Evolutionary conservation across 2,113 vertebrate genomes (phyloP).

Genomic region (Periophthalmus modestus): DNA sequence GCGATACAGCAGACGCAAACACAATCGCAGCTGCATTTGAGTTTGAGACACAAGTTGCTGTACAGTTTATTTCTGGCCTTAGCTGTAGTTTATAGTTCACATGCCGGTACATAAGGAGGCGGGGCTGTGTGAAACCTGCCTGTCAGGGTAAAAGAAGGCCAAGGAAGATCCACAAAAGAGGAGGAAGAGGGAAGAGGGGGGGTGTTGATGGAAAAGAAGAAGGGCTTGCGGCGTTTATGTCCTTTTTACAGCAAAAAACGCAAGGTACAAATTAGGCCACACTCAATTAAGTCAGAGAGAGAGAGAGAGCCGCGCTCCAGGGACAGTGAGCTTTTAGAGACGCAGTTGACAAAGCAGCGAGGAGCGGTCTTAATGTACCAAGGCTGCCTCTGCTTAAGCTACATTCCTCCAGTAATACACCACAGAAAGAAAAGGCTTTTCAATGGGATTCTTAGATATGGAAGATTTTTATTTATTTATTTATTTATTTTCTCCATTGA

Average conservation of each 20-base stretch:
- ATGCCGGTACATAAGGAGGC: slow-evolving; percentile 29
- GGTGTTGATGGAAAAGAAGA: slow-evolving; percentile 62
- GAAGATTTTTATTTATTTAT: background rate
- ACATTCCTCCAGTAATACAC: background rate
- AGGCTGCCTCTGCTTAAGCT: slow-evolving; percentile 12
- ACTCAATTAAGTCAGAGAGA: slow-evolving; percentile 74
- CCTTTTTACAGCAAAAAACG: slow-evolving; percentile 69
- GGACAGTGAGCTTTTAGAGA: slow-evolving; percentile 69
- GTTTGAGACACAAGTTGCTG: background rate
- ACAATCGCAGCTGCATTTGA: background rate
- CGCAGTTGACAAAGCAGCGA: slow-evolving; percentile 61
- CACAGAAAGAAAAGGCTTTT: slow-evolving; percentile 13
- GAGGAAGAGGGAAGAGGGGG: slow-evolving; percentile 26
- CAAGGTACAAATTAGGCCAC: slow-evolving; percentile 75
- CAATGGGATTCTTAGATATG: background rate
- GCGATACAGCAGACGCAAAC: too few relatives aligned
- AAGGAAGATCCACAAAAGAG: slow-evolving; percentile 15
- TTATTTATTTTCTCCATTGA: background rate
- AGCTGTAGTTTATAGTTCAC: slow-evolving; percentile 38
- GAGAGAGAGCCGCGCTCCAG: slow-evolving; percentile 63
- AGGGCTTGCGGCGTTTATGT: slow-evolving; percentile 69
- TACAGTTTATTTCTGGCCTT: background rate
- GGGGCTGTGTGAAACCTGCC: slow-evolving; percentile 37
- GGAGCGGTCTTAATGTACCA: slow-evolving; percentile 47
- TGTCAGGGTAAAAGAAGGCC: slow-evolving; percentile 47